Conservation (phyloP, 1,140 invertebrate genomes). For the Drosophila tristis region DNA sequence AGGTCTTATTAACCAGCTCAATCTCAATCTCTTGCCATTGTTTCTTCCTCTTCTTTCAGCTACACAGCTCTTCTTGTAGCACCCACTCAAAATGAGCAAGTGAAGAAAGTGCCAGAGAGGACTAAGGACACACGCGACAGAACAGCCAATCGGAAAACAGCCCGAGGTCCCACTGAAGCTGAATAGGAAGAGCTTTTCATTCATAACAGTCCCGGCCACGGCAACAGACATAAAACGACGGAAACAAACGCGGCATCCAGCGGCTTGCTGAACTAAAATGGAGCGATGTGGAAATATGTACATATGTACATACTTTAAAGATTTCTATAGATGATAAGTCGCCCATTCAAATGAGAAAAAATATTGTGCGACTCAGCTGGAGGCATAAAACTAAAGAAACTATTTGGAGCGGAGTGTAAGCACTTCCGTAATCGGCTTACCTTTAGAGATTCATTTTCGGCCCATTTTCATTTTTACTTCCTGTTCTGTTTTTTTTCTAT, state of each 20-base stretch:
- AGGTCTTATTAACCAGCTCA: background rate
- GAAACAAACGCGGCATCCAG: conserved; percentile 10
- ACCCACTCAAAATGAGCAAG: conserved; percentile 15
- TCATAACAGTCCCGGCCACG: conserved; percentile 68
- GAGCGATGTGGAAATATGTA: conserved; percentile 12
- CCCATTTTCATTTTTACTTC: conserved; percentile 31
- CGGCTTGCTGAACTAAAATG: conserved; percentile 30
- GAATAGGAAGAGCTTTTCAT: conserved; percentile 78
- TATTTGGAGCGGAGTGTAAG: conserved; percentile 9
- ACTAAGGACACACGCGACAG: conserved; percentile 2
- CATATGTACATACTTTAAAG: background rate
- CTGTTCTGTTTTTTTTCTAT: conserved; percentile 11
- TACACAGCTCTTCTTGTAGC: background rate
- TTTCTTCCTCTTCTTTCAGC: background rate
- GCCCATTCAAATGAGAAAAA: conserved; percentile 1
- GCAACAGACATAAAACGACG: conserved; percentile 31
- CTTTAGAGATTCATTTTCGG: conserved; percentile 9
- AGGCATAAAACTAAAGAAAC: conserved; percentile 9
- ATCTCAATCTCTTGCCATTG: background rate
- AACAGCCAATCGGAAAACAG: conserved; percentile 32
- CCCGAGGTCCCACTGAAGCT: conserved; percentile 50
- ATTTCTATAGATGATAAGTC: conserved; percentile 23
- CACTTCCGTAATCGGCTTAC: conserved; percentile 42
- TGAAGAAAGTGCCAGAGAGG: conserved; percentile 15
- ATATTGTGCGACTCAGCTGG: background rate